phyloP scores from a whole-genome alignment of 2,797 vertebrate species.

The Eulemur albifrons region DNA sequence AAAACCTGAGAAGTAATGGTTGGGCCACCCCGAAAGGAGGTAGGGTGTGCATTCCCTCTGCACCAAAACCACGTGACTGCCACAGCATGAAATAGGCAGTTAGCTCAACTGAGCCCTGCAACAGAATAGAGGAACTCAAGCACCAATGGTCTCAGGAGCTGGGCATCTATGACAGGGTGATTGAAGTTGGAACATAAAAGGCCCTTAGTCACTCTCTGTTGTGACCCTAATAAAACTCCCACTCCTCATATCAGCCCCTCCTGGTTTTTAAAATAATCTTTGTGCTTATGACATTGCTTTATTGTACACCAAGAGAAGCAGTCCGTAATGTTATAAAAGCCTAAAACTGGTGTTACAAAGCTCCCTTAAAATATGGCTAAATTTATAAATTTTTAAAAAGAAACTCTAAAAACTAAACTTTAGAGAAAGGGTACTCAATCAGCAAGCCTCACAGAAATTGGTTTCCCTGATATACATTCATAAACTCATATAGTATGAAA shows the following conservation, averaged over 20 bases:
- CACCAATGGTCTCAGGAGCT: background rate
- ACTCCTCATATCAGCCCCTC: background rate
- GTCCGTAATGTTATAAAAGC: background rate
- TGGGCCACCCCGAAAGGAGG: background rate
- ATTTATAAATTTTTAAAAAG: conserved; percentile 29
- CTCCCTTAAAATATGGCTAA: background rate
- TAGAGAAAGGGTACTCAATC: background rate
- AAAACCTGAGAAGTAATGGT: background rate
- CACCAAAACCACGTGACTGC: background rate
- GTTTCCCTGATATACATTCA: conserved; percentile 32
- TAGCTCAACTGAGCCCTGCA: background rate
- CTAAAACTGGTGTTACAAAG: background rate
- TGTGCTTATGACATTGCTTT: background rate
- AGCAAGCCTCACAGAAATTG: conserved; percentile 27
- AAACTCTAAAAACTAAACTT: conserved; percentile 31
- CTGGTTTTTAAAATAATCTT: conserved; percentile 15
- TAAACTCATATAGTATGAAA: background rate
- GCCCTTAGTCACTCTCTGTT: background rate
- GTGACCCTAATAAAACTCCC: conserved; percentile 19
- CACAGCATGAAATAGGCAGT: rapidly evolving
- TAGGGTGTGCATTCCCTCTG: background rate
- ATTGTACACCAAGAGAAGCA: conserved; percentile 5
- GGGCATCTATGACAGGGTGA: background rate
- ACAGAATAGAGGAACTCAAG: background rate
- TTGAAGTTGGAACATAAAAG: background rate